Evolutionary conservation across 1,140 invertebrate genomes (phyloP).

Genomic region (Gonatopus flavifemur): DNA sequence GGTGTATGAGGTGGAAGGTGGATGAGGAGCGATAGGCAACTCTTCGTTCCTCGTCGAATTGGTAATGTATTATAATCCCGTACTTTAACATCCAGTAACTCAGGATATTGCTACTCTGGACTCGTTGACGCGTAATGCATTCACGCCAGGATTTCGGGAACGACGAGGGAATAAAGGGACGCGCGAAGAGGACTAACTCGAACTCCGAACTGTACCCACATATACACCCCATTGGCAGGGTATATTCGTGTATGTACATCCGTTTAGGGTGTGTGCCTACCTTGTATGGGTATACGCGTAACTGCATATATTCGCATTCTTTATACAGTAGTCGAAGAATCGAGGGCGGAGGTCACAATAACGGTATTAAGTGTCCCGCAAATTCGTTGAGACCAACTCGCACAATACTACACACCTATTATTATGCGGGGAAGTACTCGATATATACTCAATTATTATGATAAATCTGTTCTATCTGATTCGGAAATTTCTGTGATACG

Average conservation of each 20-base stretch:
- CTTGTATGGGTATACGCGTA: not conserved
- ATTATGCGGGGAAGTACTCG: no score
- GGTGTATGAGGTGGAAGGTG: no score
- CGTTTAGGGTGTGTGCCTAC: constrained; percentile 2
- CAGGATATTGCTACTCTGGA: constrained; percentile 59
- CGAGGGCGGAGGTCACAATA: constrained; percentile 19
- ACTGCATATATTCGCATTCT: constrained; percentile 3
- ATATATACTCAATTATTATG: no score
- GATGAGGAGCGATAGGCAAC: no score
- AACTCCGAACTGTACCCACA: no score
- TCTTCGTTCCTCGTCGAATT: constrained; percentile 58
- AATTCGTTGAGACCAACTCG: constrained; percentile 19
- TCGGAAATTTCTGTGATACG: no score
- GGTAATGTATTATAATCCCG: constrained; percentile 59
- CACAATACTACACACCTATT: no score
- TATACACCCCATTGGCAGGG: no score
- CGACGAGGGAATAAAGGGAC: constrained; percentile 21
- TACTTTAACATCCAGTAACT: constrained; percentile 46
- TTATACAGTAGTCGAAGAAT: no score
- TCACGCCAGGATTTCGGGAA: constrained; percentile 48
- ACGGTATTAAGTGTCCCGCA: constrained; percentile 34
- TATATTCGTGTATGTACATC: constrained; percentile 6
- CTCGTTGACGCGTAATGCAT: constrained; percentile 60
- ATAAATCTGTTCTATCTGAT: no score
- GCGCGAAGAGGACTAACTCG: constrained; percentile 3